Percentiles rank a stretch among this genome's conserved stretches.
phyloP scores from a whole-genome alignment of 23 tunicate species.

The Styela plicata region DNA sequence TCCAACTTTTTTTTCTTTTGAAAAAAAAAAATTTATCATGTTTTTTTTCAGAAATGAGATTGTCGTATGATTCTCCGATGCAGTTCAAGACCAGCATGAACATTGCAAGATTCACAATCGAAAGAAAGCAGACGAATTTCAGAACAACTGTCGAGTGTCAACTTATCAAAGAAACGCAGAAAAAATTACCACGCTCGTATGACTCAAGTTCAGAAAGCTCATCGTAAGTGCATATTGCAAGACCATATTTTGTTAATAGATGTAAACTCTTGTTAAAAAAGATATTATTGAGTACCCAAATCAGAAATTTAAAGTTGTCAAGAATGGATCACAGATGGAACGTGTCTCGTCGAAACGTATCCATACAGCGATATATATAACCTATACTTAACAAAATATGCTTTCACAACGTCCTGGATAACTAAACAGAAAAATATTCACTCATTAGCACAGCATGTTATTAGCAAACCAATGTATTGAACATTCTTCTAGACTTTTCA shows the following conservation, averaged over 20 bases:
- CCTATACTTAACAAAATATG: too few species aligned
- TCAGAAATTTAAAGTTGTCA: too few species aligned
- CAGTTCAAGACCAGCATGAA: constrained; percentile 83
- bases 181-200: background rate
- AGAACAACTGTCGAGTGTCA: constrained; percentile 62
- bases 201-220: constrained; percentile 40
- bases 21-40: background rate
- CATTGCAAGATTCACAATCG: constrained; percentile 51
- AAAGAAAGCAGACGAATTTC: constrained; percentile 85
- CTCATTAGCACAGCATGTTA: too few species aligned
- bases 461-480: background rate
- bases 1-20: background rate
- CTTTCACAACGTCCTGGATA: too few species aligned
- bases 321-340: too few species aligned
- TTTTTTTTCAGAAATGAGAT: constrained; percentile 51
- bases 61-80: constrained; percentile 77
- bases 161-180: constrained; percentile 58
- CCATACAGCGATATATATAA: too few species aligned
- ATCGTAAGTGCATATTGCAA: too few species aligned
- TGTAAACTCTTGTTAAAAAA: too few species aligned
- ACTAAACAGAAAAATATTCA: too few species aligned
- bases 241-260: too few species aligned
- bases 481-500: background rate
- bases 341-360: too few species aligned
- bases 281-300: too few species aligned